Conservation (phyloP, 2,113 vertebrate genomes). For the Spea bombifrons region DNA sequence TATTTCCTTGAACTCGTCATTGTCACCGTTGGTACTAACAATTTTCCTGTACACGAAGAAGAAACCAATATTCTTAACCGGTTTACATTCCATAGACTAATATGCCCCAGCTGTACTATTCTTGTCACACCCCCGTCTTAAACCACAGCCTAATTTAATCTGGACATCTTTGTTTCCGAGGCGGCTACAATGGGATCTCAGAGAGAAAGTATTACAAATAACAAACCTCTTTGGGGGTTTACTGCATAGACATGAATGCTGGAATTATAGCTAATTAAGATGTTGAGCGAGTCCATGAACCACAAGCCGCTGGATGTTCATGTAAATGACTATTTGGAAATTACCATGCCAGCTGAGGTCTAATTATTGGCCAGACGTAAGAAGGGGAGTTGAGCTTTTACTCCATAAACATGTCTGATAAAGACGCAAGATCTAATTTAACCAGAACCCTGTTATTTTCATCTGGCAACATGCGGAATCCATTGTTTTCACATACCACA, state of each 20-base stretch:
- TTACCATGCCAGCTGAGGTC: slow-evolving; percentile 69
- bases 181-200: slow-evolving; percentile 31
- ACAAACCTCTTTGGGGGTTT: slow-evolving; percentile 19
- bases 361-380: slow-evolving; percentile 62
- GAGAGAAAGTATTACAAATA: slow-evolving; percentile 9
- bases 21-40: neutral
- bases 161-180: slow-evolving; percentile 38
- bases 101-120: slow-evolving; percentile 45
- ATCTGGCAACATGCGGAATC: neutral
- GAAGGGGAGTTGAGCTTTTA: slow-evolving; percentile 59
- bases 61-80: neutral
- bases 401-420: slow-evolving; percentile 57
- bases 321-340: slow-evolving; percentile 69
- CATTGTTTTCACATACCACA: neutral
- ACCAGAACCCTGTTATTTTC: slow-evolving; percentile 34
- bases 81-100: slow-evolving; percentile 24
- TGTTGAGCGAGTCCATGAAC: slow-evolving; percentile 66
- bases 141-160: slow-evolving; percentile 46
- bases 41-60: neutral
- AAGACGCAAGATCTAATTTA: slow-evolving; percentile 52
- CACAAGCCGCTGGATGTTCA: slow-evolving; percentile 68
- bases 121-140: slow-evolving; percentile 36
- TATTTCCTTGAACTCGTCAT: neutral
- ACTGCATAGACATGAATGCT: slow-evolving; percentile 23
- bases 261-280: slow-evolving; percentile 68